Conservation (phyloP, 2,797 vertebrate genomes). For the Acipenser transmontanus region DNA sequence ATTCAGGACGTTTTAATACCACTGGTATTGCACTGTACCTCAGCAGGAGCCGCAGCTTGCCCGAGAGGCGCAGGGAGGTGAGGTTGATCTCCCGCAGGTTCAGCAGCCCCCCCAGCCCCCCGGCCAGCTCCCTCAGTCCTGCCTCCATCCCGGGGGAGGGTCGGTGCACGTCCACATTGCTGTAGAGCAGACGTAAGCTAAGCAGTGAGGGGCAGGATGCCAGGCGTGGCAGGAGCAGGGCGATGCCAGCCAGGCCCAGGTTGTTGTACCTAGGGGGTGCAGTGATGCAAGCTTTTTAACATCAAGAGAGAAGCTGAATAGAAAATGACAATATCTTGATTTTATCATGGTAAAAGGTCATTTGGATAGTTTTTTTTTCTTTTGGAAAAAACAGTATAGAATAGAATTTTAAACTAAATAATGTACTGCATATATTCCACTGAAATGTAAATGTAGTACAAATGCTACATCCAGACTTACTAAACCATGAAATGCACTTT, state of each 20-base stretch:
- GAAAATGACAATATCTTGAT: background rate
- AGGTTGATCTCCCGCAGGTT: constrained; percentile 71
- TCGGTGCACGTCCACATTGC: constrained; percentile 73
- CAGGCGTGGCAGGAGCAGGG: constrained; percentile 66
- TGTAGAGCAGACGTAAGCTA: constrained; percentile 79
- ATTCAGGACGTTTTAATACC: too few relatives aligned
- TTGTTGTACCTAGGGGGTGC: constrained; percentile 57
- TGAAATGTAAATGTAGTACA: too few relatives aligned
- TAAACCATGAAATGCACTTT: too few relatives aligned
- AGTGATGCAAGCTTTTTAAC: too few relatives aligned
- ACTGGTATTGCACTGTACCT: constrained; percentile 43
- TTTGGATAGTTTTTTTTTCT: too few relatives aligned
- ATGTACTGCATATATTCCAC: too few relatives aligned
- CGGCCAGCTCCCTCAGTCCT: constrained; percentile 59
- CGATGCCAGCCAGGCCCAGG: constrained; percentile 68
- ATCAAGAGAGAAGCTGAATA: too few relatives aligned
- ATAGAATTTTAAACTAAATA: too few relatives aligned
- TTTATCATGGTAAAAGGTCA: too few relatives aligned
- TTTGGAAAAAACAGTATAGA: too few relatives aligned
- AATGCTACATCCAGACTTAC: too few relatives aligned
- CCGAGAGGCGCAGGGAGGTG: constrained; percentile 76
- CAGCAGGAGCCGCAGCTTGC: constrained; percentile 73
- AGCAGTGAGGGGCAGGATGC: constrained; percentile 58
- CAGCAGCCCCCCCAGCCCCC: constrained; percentile 60
- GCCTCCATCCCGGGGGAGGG: constrained; percentile 52